Conservation (phyloP, 2,113 vertebrate genomes). For the Corythaeola cristata region DNA sequence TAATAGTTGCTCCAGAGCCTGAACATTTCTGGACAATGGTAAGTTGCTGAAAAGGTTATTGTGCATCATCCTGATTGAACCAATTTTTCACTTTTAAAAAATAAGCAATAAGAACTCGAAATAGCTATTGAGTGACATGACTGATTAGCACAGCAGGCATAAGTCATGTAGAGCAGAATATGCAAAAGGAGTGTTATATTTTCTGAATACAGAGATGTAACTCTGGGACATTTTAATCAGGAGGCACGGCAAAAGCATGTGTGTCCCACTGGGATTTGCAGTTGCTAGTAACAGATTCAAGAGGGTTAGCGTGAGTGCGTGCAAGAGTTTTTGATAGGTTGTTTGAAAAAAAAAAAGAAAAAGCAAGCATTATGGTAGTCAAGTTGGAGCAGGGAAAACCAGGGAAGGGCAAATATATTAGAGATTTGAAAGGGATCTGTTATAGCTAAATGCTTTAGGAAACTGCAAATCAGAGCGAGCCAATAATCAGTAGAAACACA, state of each 20-base stretch:
- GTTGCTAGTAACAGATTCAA: not conserved
- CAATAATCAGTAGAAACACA: not conserved
- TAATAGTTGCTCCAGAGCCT: not conserved
- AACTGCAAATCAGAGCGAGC: not conserved
- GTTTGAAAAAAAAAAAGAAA: not conserved
- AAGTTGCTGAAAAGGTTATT: not conserved
- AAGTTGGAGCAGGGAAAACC: not conserved
- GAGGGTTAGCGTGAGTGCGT: not conserved
- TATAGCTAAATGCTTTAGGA: not conserved
- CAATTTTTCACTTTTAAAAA: not conserved
- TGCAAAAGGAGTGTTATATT: slow-evolving; percentile 5
- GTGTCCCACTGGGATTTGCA: not conserved
- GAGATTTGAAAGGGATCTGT: not conserved
- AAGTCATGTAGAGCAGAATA: not conserved
- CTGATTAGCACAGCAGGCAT: slow-evolving; percentile 38
- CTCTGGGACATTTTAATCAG: slow-evolving; percentile 21
- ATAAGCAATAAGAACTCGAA: not conserved
- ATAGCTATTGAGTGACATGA: not conserved
- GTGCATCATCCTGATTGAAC: not conserved
- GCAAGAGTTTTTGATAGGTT: not conserved
- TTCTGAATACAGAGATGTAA: not conserved
- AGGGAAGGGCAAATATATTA: not conserved
- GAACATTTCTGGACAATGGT: not conserved
- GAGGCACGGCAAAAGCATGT: not conserved
- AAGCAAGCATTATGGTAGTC: not conserved